Base-by-base conservation (phyloP, 2,113 vertebrate genomes). In the Cinclus mexicanus region DNA sequence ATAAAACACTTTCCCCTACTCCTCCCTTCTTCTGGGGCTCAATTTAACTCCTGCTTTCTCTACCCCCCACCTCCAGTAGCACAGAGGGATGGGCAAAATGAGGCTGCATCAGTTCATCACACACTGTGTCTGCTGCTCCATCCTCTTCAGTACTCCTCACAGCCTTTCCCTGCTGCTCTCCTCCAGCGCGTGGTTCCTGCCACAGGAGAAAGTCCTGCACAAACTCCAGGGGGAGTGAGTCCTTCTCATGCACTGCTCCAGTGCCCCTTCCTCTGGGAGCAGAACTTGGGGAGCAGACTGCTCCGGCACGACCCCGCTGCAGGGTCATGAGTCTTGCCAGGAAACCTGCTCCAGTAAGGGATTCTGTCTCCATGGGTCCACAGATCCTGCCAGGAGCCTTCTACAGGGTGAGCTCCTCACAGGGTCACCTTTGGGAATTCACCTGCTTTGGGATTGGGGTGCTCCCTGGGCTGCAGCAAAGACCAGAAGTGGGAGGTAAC, bases 221-320 rank as follows among this genome's bases (percentile, higher is more conserved):
- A 14, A n/a, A 24, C 7, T 50, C 10, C 33, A 12, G 8, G 0
- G 3, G 9, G 12, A n/a, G 22, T 31, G 12, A n/a, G 22, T 31
- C 41, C 35, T 18, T 42, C 26, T 10, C 57, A 17, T 0, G 1
- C 14, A 3, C 17, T 50, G 26, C 46, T n/a, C 28, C 69, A 15
- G 16, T 2, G 41, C 39, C n/a, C 23, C 41, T 33, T 25, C 35
- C 2, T 3, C 39, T 6, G 20, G 11, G 4, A 25, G 3, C 11
- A 60, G 39, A 13, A 4, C 16, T 25, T 15, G 0, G 5, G 42
- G 42, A 49, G 24, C 29, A 55, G 20, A 16, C 14, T 31, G 20
- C 15, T 60, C 29, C 65, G 24, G 35, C 55, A 24, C 1, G 0
- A 39, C n/a, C 39, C 21, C 35, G 18, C 28, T 17, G 14, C 1